Percentiles rank a stretch among this genome's conserved stretches.
Conservation (phyloP, 2,888 invertebrate species). For the Torymus auratus region DNA sequence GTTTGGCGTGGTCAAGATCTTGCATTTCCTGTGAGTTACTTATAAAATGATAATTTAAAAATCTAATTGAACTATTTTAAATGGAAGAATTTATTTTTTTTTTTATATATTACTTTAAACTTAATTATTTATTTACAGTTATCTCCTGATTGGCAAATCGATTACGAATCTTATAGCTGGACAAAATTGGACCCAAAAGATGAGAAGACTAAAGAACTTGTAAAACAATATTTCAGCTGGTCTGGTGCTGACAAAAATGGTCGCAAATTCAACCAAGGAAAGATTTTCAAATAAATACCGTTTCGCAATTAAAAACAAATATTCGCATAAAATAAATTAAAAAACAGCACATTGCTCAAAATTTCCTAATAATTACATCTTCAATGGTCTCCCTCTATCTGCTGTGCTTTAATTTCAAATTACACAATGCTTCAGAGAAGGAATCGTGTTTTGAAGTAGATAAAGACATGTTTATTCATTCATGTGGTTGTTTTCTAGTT, state of each 20-base stretch:
- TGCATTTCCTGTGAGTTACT: constrained; percentile 84
- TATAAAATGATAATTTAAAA: constrained; percentile 4
- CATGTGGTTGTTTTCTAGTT: constrained; percentile 51
- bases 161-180: constrained; percentile 98
- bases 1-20: constrained; percentile 97
- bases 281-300: constrained; percentile 95
- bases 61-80: neutral
- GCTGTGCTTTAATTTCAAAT: constrained; percentile 42
- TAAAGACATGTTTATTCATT: constrained; percentile 43
- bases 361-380: constrained; percentile 43
- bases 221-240: constrained; percentile 95
- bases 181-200: constrained; percentile 90
- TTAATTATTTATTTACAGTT: constrained; percentile 78
- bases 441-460: constrained; percentile 44
- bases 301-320: constrained; percentile 66
- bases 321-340: constrained; percentile 70
- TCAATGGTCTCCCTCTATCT: constrained; percentile 49
- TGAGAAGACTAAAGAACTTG: constrained; percentile 90
- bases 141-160: constrained; percentile 95
- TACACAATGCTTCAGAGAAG: constrained; percentile 20
- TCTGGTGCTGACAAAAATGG: constrained; percentile 90
- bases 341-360: constrained; percentile 53
- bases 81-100: constrained; percentile 4
- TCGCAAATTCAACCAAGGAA: constrained; percentile 98
- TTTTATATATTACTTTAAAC: constrained; percentile 3